A percentile compares a stretch with the other conserved stretches of the same genome.
These are phyloP conservation scores for Drosophila elegans DNA, from an alignment of 1,140 invertebrate species.

Conservation along the genomic window DNA sequence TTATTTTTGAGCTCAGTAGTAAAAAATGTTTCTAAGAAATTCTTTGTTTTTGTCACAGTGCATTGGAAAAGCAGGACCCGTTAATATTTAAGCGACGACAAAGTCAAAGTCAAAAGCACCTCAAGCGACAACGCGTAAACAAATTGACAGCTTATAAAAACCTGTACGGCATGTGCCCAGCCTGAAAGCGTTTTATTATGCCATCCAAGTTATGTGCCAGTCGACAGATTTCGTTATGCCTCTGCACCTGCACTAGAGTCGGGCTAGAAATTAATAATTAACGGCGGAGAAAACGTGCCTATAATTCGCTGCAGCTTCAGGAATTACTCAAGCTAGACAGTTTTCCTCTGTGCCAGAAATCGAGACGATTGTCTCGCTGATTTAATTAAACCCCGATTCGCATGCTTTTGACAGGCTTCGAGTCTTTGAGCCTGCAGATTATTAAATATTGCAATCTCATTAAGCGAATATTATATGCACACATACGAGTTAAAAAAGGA, in stretches of 20 bases:
- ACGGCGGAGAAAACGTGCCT: slow-evolving; percentile 61
- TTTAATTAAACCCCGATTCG: slow-evolving; percentile 34
- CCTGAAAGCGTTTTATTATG: slow-evolving; percentile 75
- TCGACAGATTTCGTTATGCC: slow-evolving; percentile 23
- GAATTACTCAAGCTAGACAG: slow-evolving; percentile 2
- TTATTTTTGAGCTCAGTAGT: too few relatives aligned
- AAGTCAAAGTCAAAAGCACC: slow-evolving; percentile 61
- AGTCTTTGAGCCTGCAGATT: slow-evolving; percentile 15
- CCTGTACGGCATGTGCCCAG: slow-evolving; percentile 70
- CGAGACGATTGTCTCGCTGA: slow-evolving; percentile 22
- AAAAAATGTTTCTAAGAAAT: too few relatives aligned
- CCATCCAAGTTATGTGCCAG: slow-evolving; percentile 74
- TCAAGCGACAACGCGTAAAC: slow-evolving; percentile 63
- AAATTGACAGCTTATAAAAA: slow-evolving; percentile 83
- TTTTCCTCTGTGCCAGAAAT: neutral
- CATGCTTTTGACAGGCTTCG: slow-evolving; percentile 17
- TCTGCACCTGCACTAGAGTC: slow-evolving; percentile 30
- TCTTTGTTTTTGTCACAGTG: slow-evolving; percentile 1
- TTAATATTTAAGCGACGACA: slow-evolving; percentile 75
- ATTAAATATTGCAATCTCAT: slow-evolving; percentile 43
- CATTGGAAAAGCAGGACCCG: slow-evolving; percentile 32
- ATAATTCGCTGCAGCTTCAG: slow-evolving; percentile 48
- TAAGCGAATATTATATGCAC: slow-evolving; percentile 32
- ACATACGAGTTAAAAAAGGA: neutral
- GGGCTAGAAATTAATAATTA: slow-evolving; percentile 72